Base-by-base conservation (phyloP, 1,140 invertebrate species). In the Panulirus ornatus region DNA sequence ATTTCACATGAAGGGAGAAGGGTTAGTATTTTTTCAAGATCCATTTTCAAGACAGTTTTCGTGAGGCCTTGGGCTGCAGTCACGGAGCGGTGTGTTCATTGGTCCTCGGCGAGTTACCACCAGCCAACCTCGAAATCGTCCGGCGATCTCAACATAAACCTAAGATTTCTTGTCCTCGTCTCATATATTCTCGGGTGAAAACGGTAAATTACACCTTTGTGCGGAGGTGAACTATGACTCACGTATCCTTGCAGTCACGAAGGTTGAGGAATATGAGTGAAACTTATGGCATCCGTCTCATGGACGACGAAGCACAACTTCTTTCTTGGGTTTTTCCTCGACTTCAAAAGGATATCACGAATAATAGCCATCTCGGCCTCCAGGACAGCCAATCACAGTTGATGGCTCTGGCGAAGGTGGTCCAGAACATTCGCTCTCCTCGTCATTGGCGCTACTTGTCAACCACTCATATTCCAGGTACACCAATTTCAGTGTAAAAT, bases 101-200 rank as follows among this genome's bases (percentile, higher is more conserved):
- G 82, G 82, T 66, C 51, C 51, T 71, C 38, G 14, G 36, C 82
- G 5, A 51, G 16, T 38, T 44, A 58, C 63, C 54, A 34, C 38
- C 82, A 84, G 58, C 82, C 82, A 84, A 84, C 82, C 82, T 66
- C 82, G 82, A 84, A 84, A 84, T 84, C 36, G 58, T 70, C 34
- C 82, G 47, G 38, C 82, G 63, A 84, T 58, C 66, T 47, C 42
- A 51, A 42, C n/a, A 81, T 51, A 19, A 81, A 54, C 44, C 22
- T 11, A 30, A 81, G 51, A 81, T 81, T 51, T 81, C 78, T 81
- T 81, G 78, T 81, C 78, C 78, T 81, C 51, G 78, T 81, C 42
- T 81, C 78, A 54, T 22, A 81, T 81, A 34, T 47, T 30, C 22
- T 79, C 76, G 76, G 38, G 27, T 51, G 38, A 40, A 40, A 27